Evolutionary conservation across 37 sponge, comb jelly and placozoan genomes (phyloP).

Genomic region (Petrosia ficiformis): DNA sequence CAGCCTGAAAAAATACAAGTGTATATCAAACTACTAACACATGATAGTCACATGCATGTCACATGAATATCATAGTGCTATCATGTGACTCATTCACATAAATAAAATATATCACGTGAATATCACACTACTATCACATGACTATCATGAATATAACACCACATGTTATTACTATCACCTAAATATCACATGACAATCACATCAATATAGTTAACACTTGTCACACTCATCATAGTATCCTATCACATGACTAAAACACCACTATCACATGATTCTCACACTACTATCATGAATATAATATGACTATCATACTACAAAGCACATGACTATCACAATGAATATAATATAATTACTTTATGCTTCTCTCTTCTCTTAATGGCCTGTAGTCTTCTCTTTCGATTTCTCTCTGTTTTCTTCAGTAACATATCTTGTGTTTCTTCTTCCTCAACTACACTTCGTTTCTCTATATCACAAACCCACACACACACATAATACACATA

Average conservation of each 20-base stretch:
- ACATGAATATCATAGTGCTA: neutral
- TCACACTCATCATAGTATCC: too few species aligned
- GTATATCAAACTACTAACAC: neutral
- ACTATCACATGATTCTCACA: neutral
- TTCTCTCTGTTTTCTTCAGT: constrained; percentile 77
- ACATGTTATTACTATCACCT: too few species aligned
- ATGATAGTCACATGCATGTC: too few species aligned
- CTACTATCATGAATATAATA: neutral
- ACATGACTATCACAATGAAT: neutral
- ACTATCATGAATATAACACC: too few species aligned
- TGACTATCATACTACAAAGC: neutral
- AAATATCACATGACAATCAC: too few species aligned
- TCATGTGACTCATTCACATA: neutral
- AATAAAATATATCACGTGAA: neutral
- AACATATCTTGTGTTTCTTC: constrained; percentile 74
- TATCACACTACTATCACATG: too few species aligned
- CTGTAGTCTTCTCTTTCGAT: constrained; percentile 51
- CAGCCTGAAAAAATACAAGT: constrained; percentile 40
- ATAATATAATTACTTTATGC: constrained; percentile 41
- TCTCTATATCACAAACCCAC: neutral
- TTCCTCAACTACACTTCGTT: constrained; percentile 24
- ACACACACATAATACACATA: neutral
- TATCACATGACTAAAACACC: too few species aligned
- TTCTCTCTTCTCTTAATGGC: constrained; percentile 72
- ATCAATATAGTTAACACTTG: too few species aligned